phyloP scores from a whole-genome alignment of 30 jellyfish, hydroid and myxozoan species.

The Clytia hemisphaerica region DNA sequence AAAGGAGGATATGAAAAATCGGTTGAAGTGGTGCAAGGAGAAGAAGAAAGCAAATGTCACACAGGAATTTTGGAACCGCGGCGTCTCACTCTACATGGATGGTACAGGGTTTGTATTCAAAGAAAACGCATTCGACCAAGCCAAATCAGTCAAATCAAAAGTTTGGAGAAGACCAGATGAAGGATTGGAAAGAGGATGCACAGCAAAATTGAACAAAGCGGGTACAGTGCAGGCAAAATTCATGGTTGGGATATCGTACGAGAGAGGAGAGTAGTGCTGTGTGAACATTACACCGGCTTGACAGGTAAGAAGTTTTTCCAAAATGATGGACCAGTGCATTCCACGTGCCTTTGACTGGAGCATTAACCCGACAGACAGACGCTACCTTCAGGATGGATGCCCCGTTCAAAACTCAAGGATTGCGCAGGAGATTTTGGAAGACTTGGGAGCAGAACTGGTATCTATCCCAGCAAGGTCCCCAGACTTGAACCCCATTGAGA shows the following conservation, averaged over 20 bases:
- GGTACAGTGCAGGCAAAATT: constrained; percentile 30
- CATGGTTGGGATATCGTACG: constrained; percentile 32
- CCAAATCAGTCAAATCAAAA: constrained; percentile 15
- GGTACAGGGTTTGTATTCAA: constrained; percentile 34
- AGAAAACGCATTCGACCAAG: constrained; percentile 4
- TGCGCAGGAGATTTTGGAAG: constrained; percentile 32
- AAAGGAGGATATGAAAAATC: constrained; percentile 24
- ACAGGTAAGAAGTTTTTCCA: too few relatives aligned
- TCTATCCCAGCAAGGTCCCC: constrained; percentile 38
- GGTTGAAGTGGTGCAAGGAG: constrained; percentile 8
- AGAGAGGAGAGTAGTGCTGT: too few relatives aligned
- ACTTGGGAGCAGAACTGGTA: constrained; percentile 15
- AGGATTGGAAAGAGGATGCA: constrained; percentile 19
- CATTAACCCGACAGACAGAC: constrained; percentile 19
- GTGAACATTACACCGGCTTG: too few relatives aligned
- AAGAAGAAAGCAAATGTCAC: constrained; percentile 27
- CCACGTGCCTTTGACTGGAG: constrained; percentile 14
- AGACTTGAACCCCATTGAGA: constrained; percentile 38
- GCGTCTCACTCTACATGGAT: constrained; percentile 22
- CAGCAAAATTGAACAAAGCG: constrained; percentile 25
- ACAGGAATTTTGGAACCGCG: constrained; percentile 21
- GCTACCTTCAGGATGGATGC: constrained; percentile 25
- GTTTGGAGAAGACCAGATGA: constrained; percentile 23
- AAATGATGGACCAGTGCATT: too few relatives aligned
- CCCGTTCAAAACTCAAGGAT: constrained; percentile 21